Conservation (phyloP, 2,888 invertebrate genomes). For the Agriopis aurantiaria region DNA sequence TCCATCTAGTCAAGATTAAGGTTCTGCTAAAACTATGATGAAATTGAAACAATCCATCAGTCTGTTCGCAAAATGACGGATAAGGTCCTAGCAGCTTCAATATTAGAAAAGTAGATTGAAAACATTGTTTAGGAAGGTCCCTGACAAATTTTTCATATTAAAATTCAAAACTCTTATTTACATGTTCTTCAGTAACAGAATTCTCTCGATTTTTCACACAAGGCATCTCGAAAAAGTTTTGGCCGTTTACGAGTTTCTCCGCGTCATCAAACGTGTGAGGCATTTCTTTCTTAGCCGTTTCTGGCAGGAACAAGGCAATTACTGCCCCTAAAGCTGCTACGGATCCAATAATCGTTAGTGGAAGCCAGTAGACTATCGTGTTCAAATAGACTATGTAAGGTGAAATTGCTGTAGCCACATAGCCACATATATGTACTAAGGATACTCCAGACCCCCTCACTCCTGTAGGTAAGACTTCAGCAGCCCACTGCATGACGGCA, state of each 20-base stretch:
- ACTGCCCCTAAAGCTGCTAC: constrained; percentile 56
- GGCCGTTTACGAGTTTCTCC: constrained; percentile 60
- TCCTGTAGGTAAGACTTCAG: constrained; percentile 66
- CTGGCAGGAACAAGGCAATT: constrained; percentile 64
- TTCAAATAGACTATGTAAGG: constrained; percentile 72
- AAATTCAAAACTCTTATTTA: constrained; percentile 48
- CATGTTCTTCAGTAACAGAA: constrained; percentile 38
- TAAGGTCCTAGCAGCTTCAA: neutral
- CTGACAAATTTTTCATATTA: constrained; percentile 23
- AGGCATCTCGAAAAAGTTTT: constrained; percentile 65
- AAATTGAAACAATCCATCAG: neutral
- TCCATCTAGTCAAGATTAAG: too few relatives aligned
- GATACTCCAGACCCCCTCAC: constrained; percentile 67
- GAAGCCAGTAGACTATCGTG: constrained; percentile 63
- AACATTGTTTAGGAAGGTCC: neutral
- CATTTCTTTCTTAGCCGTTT: constrained; percentile 71
- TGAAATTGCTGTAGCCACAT: constrained; percentile 61
- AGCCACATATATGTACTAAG: constrained; percentile 65
- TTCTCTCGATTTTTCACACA: constrained; percentile 50
- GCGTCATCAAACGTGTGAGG: constrained; percentile 76
- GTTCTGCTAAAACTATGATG: neutral
- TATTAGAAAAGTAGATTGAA: neutral
- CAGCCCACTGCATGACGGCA: constrained; percentile 65
- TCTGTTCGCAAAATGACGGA: neutral
- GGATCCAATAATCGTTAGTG: constrained; percentile 60